These are phyloP conservation scores for Ectemnius lituratus DNA, from an alignment of 2,888 invertebrate species.

Conservation along the genomic window DNA sequence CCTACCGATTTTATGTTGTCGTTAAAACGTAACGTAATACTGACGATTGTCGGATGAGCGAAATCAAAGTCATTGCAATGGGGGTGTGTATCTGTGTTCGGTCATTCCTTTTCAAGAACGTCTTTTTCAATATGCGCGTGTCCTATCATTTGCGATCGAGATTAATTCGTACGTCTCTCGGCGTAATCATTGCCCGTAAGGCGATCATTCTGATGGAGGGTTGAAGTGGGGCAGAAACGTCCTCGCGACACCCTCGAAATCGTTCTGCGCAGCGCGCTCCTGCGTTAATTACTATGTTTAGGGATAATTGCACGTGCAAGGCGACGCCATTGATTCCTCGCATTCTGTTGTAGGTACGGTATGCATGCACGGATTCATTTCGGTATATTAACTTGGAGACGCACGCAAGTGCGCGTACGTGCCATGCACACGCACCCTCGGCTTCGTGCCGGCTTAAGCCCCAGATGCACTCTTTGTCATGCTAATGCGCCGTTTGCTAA, in stretches of 20 bases:
- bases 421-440: conserved; percentile 29
- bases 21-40: too few species aligned
- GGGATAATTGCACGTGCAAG: conserved; percentile 59
- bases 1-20: too few species aligned
- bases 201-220: conserved; percentile 64
- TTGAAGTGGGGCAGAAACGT: conserved; percentile 61
- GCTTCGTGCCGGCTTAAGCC: conserved; percentile 47
- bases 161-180: conserved; percentile 52
- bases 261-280: conserved; percentile 40
- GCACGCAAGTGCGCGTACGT: conserved; percentile 25
- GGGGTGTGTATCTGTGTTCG: too few species aligned
- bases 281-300: conserved; percentile 69
- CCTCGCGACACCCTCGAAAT: conserved; percentile 62
- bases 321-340: conserved; percentile 45
- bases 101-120: too few species aligned
- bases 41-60: too few species aligned
- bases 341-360: conserved; percentile 42
- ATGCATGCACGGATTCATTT: conserved; percentile 33
- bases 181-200: conserved; percentile 60
- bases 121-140: background rate
- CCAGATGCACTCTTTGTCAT: conserved; percentile 68
- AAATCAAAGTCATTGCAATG: too few species aligned
- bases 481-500: conserved; percentile 63
- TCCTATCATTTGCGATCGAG: conserved; percentile 41
- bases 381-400: conserved; percentile 18